These are phyloP conservation scores for Malurus cyaneus DNA, from an alignment of 2,113 vertebrate genomes.

Conservation along the genomic window DNA sequence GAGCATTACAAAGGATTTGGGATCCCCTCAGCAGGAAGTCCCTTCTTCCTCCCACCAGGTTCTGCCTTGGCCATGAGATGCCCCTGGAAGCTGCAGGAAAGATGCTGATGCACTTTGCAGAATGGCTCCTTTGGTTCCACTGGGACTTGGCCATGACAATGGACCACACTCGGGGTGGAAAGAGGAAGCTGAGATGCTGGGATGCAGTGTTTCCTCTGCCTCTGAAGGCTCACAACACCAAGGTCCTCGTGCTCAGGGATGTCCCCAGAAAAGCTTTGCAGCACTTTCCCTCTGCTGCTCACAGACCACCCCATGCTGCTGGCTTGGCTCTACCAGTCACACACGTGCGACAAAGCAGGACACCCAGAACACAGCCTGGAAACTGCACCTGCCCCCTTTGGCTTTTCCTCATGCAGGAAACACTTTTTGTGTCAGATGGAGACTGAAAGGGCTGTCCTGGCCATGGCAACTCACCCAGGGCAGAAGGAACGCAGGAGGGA, in stretches of 20 bases:
- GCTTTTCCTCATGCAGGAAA: background rate
- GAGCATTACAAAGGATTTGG: background rate
- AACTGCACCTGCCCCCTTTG: background rate
- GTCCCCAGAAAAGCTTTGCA: background rate
- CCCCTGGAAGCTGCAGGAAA: background rate
- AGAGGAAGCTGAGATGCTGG: background rate
- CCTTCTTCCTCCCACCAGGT: background rate
- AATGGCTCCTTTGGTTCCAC: background rate
- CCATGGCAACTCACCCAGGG: background rate
- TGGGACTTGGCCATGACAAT: background rate
- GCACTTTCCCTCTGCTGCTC: background rate
- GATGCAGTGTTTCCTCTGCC: background rate
- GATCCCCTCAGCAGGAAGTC: background rate
- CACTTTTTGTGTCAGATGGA: accelerated
- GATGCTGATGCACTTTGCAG: background rate
- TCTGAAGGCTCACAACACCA: background rate
- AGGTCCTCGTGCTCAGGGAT: background rate
- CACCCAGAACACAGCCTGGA: background rate
- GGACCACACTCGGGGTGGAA: background rate
- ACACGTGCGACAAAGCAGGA: background rate
- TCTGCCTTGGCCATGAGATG: background rate
- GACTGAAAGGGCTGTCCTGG: background rate
- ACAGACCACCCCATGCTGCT: background rate
- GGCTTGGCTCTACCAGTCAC: background rate
- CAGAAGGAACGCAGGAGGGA: accelerated